Percentiles rank a stretch among this genome's conserved stretches.
Evolutionary conservation across 2,888 invertebrate genomes (phyloP).

Genomic region (Idaea biselata): DNA sequence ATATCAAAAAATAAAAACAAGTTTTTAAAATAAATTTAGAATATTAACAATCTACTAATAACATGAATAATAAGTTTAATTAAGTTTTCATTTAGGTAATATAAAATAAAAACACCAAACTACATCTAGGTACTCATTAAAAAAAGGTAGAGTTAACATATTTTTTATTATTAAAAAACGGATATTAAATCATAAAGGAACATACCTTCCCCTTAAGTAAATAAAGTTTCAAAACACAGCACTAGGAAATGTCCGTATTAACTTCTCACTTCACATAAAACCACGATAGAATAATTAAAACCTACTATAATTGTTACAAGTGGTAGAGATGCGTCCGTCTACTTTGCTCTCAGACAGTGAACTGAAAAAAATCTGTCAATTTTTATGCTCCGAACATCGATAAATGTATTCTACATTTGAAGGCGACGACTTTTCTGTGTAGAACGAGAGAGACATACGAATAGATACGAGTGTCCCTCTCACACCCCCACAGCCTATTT

Average conservation of each 20-base stretch:
- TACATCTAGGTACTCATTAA: neutral
- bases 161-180: neutral
- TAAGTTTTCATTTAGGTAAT: neutral
- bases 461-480: slow-evolving; percentile 55
- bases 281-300: slow-evolving; percentile 39
- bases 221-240: slow-evolving; percentile 43
- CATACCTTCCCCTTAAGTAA: slow-evolving; percentile 36
- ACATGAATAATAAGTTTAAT: neutral
- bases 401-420: slow-evolving; percentile 77
- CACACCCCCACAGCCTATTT: slow-evolving; percentile 75
- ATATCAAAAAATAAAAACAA: too few species aligned
- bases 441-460: slow-evolving; percentile 42
- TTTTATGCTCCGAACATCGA: slow-evolving; percentile 80
- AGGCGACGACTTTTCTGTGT: slow-evolving; percentile 69
- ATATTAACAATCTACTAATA: too few species aligned
- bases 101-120: neutral
- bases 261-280: slow-evolving; percentile 43
- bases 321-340: slow-evolving; percentile 55
- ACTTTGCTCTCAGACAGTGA: slow-evolving; percentile 59
- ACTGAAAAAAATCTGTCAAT: slow-evolving; percentile 82
- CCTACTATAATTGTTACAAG: slow-evolving; percentile 56
- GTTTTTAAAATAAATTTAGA: too few species aligned
- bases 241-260: slow-evolving; percentile 38
- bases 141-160: neutral
- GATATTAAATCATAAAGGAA: neutral